Conservation (phyloP, 92 coral and sea anemone species). For the Porites lobata region DNA sequence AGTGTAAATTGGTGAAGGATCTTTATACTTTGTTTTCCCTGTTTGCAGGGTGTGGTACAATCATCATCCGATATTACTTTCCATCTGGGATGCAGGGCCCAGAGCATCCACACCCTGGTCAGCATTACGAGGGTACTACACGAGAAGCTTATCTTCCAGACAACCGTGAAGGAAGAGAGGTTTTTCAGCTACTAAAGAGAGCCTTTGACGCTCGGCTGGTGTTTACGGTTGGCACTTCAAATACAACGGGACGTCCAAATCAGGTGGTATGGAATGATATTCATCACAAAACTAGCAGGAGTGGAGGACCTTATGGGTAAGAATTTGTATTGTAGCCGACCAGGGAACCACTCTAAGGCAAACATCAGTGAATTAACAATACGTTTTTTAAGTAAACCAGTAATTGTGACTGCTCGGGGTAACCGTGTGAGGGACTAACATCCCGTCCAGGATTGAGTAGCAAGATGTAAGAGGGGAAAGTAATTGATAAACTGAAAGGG, state of each 20-base stretch:
- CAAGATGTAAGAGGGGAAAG: too few relatives aligned
- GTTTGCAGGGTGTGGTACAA: conserved; percentile 38
- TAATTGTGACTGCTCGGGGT: too few relatives aligned
- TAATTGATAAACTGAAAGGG: too few relatives aligned
- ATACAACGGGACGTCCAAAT: conserved; percentile 57
- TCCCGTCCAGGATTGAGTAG: too few relatives aligned
- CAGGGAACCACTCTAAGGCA: not conserved
- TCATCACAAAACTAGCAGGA: conserved; percentile 78
- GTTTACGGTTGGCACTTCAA: conserved; percentile 81
- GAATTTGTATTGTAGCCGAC: not conserved
- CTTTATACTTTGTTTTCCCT: not conserved
- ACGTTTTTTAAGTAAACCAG: too few relatives aligned
- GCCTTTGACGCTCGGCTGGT: conserved; percentile 86
- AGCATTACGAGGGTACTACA: conserved; percentile 56
- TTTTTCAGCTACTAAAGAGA: conserved; percentile 65
- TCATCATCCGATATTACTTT: conserved; percentile 51
- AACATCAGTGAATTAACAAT: not conserved
- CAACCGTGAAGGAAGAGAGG: conserved; percentile 73
- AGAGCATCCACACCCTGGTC: conserved; percentile 86
- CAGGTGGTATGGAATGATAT: conserved; percentile 87
- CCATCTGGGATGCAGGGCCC: conserved; percentile 58
- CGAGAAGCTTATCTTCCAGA: conserved; percentile 79
- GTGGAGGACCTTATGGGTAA: conserved; percentile 80
- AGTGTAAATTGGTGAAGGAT: too few relatives aligned
- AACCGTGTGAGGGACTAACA: too few relatives aligned